These are phyloP conservation scores for Pelvicachromis taeniatus DNA, from an alignment of 2,113 vertebrate genomes.

Conservation along the genomic window DNA sequence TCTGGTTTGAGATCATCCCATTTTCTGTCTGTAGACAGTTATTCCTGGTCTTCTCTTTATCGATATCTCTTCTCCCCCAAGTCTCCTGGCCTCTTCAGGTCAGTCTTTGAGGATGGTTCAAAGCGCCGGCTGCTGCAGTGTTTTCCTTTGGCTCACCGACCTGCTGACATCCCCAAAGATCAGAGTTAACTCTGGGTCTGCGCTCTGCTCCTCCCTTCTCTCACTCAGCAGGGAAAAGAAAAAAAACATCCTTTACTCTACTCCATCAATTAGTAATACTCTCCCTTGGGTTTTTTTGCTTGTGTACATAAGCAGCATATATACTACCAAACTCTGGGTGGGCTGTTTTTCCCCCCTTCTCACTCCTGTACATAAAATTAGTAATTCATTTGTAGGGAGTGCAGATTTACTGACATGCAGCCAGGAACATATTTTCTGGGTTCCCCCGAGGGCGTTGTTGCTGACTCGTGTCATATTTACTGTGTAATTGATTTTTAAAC, in stretches of 20 bases:
- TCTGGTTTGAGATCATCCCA: not conserved
- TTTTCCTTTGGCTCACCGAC: slow-evolving; percentile 33
- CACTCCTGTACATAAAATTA: slow-evolving; percentile 60
- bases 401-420: slow-evolving; percentile 63
- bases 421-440: slow-evolving; percentile 65
- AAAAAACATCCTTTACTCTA: not conserved
- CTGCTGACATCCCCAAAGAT: slow-evolving; percentile 57
- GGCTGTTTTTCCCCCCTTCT: not conserved
- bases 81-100: slow-evolving; percentile 3
- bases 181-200: slow-evolving; percentile 36
- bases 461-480: slow-evolving; percentile 77
- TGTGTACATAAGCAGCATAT: slow-evolving; percentile 47
- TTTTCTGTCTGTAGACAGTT: not conserved
- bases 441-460: slow-evolving; percentile 62
- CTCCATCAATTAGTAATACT: slow-evolving; percentile 55
- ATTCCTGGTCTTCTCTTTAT: not conserved
- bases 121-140: slow-evolving; percentile 22
- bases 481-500: slow-evolving; percentile 79
- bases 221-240: not conserved
- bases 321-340: not conserved
- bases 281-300: slow-evolving; percentile 37
- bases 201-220: not conserved
- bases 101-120: slow-evolving; percentile 50
- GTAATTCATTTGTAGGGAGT: slow-evolving; percentile 68
- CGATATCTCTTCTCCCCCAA: not conserved